Base-by-base conservation (phyloP, 35 echinoderm and acorn worm species). In the Patiria miniata region DNA sequence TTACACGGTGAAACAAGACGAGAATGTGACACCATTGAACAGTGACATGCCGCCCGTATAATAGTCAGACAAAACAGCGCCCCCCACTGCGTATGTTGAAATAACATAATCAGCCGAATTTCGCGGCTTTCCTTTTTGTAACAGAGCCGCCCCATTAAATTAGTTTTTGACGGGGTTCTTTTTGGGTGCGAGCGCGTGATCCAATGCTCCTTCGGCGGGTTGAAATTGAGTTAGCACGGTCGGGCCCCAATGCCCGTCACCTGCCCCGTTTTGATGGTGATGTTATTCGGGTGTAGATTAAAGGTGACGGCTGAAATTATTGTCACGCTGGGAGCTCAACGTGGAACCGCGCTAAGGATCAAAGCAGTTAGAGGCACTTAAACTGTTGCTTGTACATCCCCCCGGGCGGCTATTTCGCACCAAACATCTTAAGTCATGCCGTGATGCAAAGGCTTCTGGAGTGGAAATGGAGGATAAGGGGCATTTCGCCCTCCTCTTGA, bases 221-320 rank as follows among this genome's bases (percentile, higher is more conserved):
- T 73, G 10, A 73, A 73, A 73, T 73, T 73, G 65, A 73, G 65
- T 73, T 73, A 73, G 29, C 65, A 73, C 65, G 26, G n/a, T 26
- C 18, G 26, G 65, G 29, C 26, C 57, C 34, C 65, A 36, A 4
- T 36, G 65, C 19, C 29, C 65, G 65, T 73, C 65, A 73, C 65
- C 65, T 73, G 65, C 23, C 65, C 29, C 2, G 18, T 73, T 73
- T 73, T 73, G 65, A 73, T 73, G 65, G 65, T 22, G 65, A 73
- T 30, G 65, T 73, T 73, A 73, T 73, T 73, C 65, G 26, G 65
- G 26, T 14, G 65, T 30, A 0, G 26, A 73, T 73, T 73, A 36
- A 73, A 34, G 2, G 29, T 30, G 65, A 23, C 65, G 34, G 65
- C 34, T 32, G 26, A 26, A 32, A 30, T 73, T 73, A 73, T 30